Base-by-base conservation (phyloP, 2,113 vertebrate species). In the Carettochelys insculpta region DNA sequence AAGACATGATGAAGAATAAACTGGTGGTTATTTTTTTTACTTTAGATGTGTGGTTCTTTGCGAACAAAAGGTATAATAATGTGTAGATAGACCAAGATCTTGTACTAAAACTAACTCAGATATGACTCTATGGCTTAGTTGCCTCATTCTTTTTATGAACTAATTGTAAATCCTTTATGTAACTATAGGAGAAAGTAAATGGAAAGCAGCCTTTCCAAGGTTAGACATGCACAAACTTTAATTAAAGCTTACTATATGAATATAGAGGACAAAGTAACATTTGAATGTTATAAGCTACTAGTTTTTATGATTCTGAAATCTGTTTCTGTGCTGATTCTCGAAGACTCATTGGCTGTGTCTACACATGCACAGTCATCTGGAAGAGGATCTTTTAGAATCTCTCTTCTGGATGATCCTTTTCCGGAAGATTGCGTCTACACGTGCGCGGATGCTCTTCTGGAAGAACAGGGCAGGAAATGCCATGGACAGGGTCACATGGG, bases 221-320 rank as follows among this genome's bases (percentile, higher is more conserved):
- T 3, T 77, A 51, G 65, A 11, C 38, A 73, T 79, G 65, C 90
- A 83, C 58, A n/a, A 71, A 3, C 80, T 19, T 94, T 58, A 90
- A 29, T 17, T 79, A 48, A 92, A 88, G 29, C 83, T 51, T 93
- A 20, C 25, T 86, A 19, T 22, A 2, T 87, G 56, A 52, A 7
- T 68, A 31, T 80, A 77, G 83, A n/a, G n/a, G n/a, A n/a, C n/a
- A n/a, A n/a, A n/a, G n/a, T n/a, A n/a, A n/a, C n/a, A n/a, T n/a
- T n/a, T n/a, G 48, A 91, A 81, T 75, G 45, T 80, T 88, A 75
- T 87, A 92, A 89, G 8, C 27, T 79, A 68, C 29, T 22, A 2
- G 1, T 9, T 85, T 96, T 94, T 96, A 58, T 91, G 73, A 53
- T 83, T 90, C 53, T 91, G 61, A 68, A 45, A 17, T 11, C 31